Evolutionary conservation across 2,888 invertebrate genomes (phyloP).

Genomic region (Epinotia brunnichana): DNA sequence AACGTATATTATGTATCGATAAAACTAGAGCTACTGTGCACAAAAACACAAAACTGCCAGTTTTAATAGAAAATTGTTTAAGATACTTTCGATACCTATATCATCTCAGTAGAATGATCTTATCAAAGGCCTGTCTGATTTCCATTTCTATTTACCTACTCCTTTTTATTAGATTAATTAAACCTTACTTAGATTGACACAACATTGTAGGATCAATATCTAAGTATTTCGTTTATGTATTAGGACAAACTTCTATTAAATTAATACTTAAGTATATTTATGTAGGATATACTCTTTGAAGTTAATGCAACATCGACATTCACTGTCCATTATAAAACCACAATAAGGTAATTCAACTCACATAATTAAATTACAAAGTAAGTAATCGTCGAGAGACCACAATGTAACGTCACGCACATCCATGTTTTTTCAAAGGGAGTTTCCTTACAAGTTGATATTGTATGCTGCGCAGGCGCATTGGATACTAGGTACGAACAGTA

Average conservation of each 20-base stretch:
- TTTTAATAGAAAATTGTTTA: too few species aligned
- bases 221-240: too few species aligned
- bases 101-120: neutral
- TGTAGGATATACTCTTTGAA: neutral
- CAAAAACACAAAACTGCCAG: too few species aligned
- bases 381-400: slow-evolving; percentile 24
- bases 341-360: slow-evolving; percentile 17
- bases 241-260: neutral
- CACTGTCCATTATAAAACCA: slow-evolving; percentile 24
- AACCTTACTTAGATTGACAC: too few species aligned
- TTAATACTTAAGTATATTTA: neutral
- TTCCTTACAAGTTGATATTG: neutral
- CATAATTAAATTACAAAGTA: slow-evolving; percentile 18
- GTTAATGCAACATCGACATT: neutral
- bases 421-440: slow-evolving; percentile 6
- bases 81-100: too few species aligned
- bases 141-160: too few species aligned
- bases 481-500: neutral
- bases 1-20: too few species aligned
- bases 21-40: too few species aligned
- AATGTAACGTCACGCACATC: slow-evolving; percentile 22
- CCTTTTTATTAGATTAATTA: too few species aligned
- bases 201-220: neutral
- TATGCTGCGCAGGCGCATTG: slow-evolving; percentile 17
- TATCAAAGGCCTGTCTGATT: too few species aligned